Evolutionary conservation across 2,888 invertebrate species (phyloP).

Genomic region (Rhamnusium bicolor): DNA sequence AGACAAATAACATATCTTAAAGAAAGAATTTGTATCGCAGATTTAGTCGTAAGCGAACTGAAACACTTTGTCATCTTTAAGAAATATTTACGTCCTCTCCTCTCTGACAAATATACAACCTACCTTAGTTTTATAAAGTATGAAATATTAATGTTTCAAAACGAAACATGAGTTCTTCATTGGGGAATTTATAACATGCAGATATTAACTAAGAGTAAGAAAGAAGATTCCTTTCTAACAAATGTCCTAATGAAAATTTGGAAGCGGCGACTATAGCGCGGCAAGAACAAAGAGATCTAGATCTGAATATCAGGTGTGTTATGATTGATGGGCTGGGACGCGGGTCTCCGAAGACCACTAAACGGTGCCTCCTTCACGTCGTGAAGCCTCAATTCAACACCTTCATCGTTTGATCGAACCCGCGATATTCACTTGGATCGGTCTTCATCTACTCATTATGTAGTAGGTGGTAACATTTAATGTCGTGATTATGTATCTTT

Average conservation of each 20-base stretch:
- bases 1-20: too few relatives aligned
- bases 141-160: not conserved
- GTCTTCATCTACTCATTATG: slow-evolving; percentile 67
- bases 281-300: slow-evolving; percentile 64
- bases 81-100: too few relatives aligned
- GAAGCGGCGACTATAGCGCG: not conserved
- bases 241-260: slow-evolving; percentile 8
- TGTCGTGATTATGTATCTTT: slow-evolving; percentile 48
- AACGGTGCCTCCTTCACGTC: slow-evolving; percentile 65
- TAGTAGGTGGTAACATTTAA: slow-evolving; percentile 63
- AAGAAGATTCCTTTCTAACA: not conserved
- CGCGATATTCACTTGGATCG: slow-evolving; percentile 62
- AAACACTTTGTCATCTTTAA: too few relatives aligned
- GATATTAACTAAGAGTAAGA: not conserved
- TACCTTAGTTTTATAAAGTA: too few relatives aligned
- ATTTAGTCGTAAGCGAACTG: too few relatives aligned
- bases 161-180: not conserved
- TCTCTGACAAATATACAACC: too few relatives aligned
- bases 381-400: slow-evolving; percentile 70
- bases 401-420: slow-evolving; percentile 66
- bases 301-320: slow-evolving; percentile 67
- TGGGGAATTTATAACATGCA: not conserved
- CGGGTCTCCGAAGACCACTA: slow-evolving; percentile 57
- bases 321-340: slow-evolving; percentile 68
- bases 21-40: too few relatives aligned